phyloP scores from a whole-genome alignment of 2,797 vertebrate species.

The Coilia nasus region DNA sequence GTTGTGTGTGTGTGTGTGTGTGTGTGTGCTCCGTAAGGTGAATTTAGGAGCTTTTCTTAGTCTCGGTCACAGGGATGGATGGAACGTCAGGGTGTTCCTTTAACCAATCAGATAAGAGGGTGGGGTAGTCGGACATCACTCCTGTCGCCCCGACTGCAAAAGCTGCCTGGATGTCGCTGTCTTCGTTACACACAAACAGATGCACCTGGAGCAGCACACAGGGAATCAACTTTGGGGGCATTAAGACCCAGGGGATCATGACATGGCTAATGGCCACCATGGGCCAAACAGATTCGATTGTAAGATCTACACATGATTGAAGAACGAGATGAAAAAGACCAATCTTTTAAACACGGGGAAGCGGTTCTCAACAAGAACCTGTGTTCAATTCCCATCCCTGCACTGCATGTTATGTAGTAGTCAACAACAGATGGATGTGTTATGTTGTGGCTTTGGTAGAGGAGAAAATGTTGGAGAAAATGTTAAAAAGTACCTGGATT shows the following conservation, averaged over 20 bases:
- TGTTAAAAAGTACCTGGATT: slow-evolving; percentile 63
- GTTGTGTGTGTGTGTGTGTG: not conserved
- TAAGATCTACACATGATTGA: not conserved
- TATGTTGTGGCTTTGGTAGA: not conserved
- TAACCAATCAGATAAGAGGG: slow-evolving; percentile 45
- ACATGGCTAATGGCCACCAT: not conserved
- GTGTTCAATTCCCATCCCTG: not conserved
- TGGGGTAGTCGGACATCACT: slow-evolving; percentile 55
- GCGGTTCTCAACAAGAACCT: no score
- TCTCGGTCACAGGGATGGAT: not conserved
- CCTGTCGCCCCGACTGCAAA: slow-evolving; percentile 49
- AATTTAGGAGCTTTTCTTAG: not conserved
- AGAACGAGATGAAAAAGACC: not conserved
- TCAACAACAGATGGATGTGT: not conserved
- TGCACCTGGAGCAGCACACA: slow-evolving; percentile 43
- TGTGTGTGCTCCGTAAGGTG: not conserved
- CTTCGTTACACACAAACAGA: slow-evolving; percentile 54
- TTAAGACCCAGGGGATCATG: no score
- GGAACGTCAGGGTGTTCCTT: slow-evolving; percentile 32
- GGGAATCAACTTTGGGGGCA: no score
- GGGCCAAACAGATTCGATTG: not conserved
- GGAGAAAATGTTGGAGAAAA: not conserved
- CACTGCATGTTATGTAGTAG: not conserved
- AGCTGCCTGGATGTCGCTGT: slow-evolving; percentile 46
- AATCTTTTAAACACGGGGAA: no score